Percentiles rank a stretch among this genome's conserved stretches.
Conservation (phyloP, 2,113 vertebrate genomes). For the Anoura caudifer region DNA sequence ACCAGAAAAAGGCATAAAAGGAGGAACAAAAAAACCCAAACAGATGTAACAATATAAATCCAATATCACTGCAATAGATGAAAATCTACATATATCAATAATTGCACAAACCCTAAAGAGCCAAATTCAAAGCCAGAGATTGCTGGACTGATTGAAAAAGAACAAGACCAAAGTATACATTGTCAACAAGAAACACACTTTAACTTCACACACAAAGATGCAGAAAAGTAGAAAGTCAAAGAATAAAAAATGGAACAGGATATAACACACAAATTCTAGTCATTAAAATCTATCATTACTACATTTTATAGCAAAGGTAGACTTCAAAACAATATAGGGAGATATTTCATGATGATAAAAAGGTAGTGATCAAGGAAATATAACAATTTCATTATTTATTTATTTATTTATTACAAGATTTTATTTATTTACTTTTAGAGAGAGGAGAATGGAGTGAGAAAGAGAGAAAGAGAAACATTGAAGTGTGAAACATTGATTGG, state of each 20-base stretch:
- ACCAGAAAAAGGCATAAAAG: neutral
- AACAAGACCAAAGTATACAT: neutral
- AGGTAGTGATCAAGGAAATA: neutral
- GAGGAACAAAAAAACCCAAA: neutral
- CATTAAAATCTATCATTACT: neutral
- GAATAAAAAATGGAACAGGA: neutral
- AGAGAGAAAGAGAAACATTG: too few relatives aligned
- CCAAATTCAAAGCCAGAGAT: neutral
- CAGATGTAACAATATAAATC: neutral
- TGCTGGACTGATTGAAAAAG: neutral
- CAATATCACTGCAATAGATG: neutral
- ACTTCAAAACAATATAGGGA: neutral
- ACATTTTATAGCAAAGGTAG: neutral
- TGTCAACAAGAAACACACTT: neutral
- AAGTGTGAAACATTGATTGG: too few relatives aligned
- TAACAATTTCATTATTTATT: neutral
- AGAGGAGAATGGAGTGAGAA: too few relatives aligned
- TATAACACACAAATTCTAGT: neutral
- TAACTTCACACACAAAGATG: neutral
- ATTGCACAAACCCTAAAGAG: neutral
- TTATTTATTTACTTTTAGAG: too few relatives aligned
- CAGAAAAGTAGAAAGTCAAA: neutral
- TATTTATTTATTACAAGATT: too few relatives aligned
- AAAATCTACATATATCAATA: neutral
- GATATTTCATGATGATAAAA: neutral